phyloP scores from a whole-genome alignment of 1,140 invertebrate species.

The Platyscapa corneri region DNA sequence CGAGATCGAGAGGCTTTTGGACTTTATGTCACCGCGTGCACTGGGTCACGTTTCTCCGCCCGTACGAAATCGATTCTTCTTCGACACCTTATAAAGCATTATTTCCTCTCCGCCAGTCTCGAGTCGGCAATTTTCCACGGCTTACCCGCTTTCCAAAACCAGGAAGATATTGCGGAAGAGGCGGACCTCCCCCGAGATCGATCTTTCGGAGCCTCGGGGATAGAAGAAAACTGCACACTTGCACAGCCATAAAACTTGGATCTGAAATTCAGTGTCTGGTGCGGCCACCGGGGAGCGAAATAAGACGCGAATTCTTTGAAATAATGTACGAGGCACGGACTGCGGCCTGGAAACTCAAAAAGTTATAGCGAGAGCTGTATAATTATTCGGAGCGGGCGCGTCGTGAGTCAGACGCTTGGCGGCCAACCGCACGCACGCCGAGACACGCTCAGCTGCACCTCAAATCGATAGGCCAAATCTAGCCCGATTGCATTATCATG shows the following conservation, averaged over 20 bases:
- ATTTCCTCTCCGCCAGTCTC: not conserved
- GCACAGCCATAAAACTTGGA: not conserved
- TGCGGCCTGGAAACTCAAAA: not conserved
- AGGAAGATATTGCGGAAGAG: too few relatives aligned
- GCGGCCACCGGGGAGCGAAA: too few relatives aligned
- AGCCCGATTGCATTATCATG: conserved; percentile 72
- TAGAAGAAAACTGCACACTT: not conserved
- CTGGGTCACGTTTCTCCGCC: not conserved
- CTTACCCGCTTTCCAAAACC: not conserved
- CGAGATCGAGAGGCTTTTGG: not conserved
- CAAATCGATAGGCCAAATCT: conserved; percentile 74
- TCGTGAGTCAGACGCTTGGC: conserved; percentile 56
- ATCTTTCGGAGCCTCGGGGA: too few relatives aligned
- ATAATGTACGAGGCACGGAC: not conserved
- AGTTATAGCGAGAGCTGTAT: not conserved
- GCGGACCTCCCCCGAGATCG: too few relatives aligned
- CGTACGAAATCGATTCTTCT: conserved; percentile 29
- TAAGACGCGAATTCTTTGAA: not conserved
- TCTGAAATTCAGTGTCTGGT: not conserved
- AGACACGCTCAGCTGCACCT: conserved; percentile 66
- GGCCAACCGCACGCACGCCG: conserved; percentile 51
- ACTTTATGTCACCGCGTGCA: conserved; percentile 6
- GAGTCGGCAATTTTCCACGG: conserved; percentile 49
- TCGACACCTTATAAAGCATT: conserved; percentile 19
- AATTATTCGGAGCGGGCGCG: conserved; percentile 31